A percentile compares a stretch with the other conserved stretches of the same genome.
phyloP scores from a whole-genome alignment of 2,888 invertebrate species.

The Sceliomorpha sp. region DNA sequence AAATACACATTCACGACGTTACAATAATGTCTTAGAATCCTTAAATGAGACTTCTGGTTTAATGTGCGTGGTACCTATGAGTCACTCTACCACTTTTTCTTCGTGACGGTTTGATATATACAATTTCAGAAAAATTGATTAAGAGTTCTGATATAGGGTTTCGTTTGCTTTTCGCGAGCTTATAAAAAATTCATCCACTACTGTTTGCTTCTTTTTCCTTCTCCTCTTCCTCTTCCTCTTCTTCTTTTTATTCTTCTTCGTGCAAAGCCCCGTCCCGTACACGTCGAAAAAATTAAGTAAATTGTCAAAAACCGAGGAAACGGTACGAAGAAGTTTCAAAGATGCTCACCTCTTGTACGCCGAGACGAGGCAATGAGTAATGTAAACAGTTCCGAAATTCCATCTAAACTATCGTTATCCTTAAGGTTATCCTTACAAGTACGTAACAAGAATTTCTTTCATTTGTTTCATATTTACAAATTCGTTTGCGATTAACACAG shows the following conservation, averaged over 20 bases:
- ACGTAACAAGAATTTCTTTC: conserved; percentile 65
- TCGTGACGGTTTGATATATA: conserved; percentile 60
- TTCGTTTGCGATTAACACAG: conserved; percentile 52
- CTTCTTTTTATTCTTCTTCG: not conserved
- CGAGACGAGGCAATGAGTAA: conserved; percentile 24
- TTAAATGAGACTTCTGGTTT: conserved; percentile 59
- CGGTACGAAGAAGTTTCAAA: conserved; percentile 15
- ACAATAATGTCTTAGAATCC: conserved; percentile 65
- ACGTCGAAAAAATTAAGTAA: not conserved
- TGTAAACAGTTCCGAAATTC: conserved; percentile 63
- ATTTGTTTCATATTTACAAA: conserved; percentile 57
- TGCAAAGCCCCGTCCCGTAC: not conserved
- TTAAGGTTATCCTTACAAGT: conserved; percentile 65
- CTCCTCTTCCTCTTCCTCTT: conserved; percentile 4
- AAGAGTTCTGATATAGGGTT: conserved; percentile 60
- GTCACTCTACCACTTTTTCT: conserved; percentile 59
- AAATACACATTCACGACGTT: conserved; percentile 76
- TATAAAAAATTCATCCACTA: conserved; percentile 48
- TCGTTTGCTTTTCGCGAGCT: conserved; percentile 37
- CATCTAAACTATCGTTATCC: conserved; percentile 59
- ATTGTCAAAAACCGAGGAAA: conserved; percentile 22
- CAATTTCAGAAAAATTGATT: conserved; percentile 63
- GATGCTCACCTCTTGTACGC: conserved; percentile 1
- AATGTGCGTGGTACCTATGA: conserved; percentile 65
- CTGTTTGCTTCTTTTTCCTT: conserved; percentile 23